Percentiles rank a stretch among this genome's conserved stretches.
phyloP scores from a whole-genome alignment of 1,140 invertebrate genomes.

The Telenomus remus region DNA sequence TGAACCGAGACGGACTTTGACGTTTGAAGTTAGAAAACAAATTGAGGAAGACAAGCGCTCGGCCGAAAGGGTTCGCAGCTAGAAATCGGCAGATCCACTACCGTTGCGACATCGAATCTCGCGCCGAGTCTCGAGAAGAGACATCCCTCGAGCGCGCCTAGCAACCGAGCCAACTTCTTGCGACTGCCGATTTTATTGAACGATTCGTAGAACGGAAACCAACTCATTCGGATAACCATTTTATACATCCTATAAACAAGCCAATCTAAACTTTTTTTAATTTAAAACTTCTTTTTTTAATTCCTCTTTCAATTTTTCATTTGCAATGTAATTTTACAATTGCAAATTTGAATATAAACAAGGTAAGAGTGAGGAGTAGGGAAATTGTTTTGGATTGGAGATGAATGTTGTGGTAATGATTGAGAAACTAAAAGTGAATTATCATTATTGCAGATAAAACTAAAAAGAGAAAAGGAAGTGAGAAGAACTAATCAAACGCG shows the following conservation, averaged over 20 bases:
- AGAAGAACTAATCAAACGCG: slow-evolving; percentile 16
- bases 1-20: slow-evolving; percentile 1
- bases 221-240: slow-evolving; percentile 45
- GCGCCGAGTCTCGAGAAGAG: slow-evolving; percentile 22
- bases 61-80: slow-evolving; percentile 23
- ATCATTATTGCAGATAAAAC: slow-evolving; percentile 11
- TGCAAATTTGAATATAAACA: too few relatives aligned
- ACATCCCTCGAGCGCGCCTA: slow-evolving; percentile 32
- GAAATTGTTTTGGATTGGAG: too few relatives aligned
- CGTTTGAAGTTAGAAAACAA: slow-evolving; percentile 8
- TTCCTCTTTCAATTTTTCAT: too few relatives aligned
- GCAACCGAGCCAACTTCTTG: slow-evolving; percentile 39
- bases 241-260: slow-evolving; percentile 15
- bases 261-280: not conserved
- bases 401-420: too few relatives aligned
- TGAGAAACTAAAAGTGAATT: too few relatives aligned
- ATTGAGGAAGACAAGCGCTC: not conserved
- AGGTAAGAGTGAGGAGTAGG: too few relatives aligned
- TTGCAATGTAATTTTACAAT: too few relatives aligned
- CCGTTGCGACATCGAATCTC: slow-evolving; percentile 49
- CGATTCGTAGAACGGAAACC: slow-evolving; percentile 51
- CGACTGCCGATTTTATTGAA: slow-evolving; percentile 42
- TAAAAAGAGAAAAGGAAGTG: slow-evolving; percentile 16
- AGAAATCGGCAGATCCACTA: slow-evolving; percentile 20
- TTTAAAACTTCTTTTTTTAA: too few relatives aligned